phyloP scores from a whole-genome alignment of 2,113 vertebrate species.

The Prochilodus magdalenae region DNA sequence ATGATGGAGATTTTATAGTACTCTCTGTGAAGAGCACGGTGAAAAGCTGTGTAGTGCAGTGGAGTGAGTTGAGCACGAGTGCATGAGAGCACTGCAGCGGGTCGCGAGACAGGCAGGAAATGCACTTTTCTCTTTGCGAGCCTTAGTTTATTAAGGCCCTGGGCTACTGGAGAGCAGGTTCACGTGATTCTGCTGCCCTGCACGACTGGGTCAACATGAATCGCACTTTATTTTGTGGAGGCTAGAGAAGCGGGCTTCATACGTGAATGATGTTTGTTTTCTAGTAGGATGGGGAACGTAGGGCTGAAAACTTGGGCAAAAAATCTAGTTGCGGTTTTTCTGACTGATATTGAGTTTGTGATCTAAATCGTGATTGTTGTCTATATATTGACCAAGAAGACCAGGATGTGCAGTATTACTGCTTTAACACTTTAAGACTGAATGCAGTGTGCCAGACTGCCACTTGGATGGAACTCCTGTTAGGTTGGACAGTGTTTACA shows the following conservation, averaged over 20 bases:
- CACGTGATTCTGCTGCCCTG: slow-evolving; percentile 15
- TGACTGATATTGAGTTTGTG: too few species aligned
- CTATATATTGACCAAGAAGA: too few species aligned
- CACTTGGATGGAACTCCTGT: too few species aligned
- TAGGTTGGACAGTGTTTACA: too few species aligned
- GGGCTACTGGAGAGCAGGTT: slow-evolving; percentile 24
- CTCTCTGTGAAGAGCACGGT: background rate
- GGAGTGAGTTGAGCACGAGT: background rate
- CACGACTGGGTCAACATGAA: background rate
- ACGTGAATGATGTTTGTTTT: background rate
- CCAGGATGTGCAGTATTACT: too few species aligned
- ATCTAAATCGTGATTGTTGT: too few species aligned
- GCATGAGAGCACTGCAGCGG: background rate
- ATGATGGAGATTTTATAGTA: background rate
- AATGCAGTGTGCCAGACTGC: too few species aligned
- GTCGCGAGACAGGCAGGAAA: slow-evolving; percentile 12
- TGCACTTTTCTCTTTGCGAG: slow-evolving; percentile 8
- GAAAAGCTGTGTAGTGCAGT: slow-evolving; percentile 1
- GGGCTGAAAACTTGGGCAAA: too few species aligned
- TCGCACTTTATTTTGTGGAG: background rate
- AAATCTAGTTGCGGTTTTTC: too few species aligned
- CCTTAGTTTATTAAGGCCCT: slow-evolving; percentile 47
- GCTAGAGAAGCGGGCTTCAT: background rate
- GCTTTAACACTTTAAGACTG: too few species aligned
- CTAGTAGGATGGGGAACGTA: too few species aligned